Evolutionary conservation across 2,113 vertebrate species (phyloP).

Genomic region (Mastomys coucha): DNA sequence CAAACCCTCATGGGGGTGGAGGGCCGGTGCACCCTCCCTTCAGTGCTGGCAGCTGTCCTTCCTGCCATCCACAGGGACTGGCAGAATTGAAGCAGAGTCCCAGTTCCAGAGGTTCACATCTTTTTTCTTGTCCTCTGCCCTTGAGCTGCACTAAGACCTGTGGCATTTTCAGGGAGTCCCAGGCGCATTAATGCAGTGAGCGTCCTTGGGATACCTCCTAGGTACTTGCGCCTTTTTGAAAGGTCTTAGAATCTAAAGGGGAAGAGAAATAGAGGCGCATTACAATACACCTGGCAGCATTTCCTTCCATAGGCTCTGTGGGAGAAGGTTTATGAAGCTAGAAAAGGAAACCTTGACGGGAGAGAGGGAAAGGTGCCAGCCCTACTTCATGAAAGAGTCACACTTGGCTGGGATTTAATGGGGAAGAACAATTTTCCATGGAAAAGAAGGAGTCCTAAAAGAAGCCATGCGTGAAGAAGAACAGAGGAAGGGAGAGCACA

Average conservation of each 20-base stretch:
- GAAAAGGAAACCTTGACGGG: not conserved
- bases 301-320: not conserved
- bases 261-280: slow-evolving; percentile 10
- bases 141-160: slow-evolving; percentile 49
- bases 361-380: not conserved
- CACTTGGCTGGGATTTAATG: not conserved
- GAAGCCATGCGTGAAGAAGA: not conserved
- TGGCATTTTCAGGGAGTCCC: not conserved
- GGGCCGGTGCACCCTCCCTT: not conserved
- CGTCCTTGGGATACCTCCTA: not conserved
- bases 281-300: not conserved
- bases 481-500: not conserved
- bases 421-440: not conserved
- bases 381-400: not conserved
- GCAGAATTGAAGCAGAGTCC: slow-evolving; percentile 27
- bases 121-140: not conserved
- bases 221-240: not conserved
- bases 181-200: not conserved
- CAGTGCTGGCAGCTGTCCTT: not conserved
- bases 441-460: slow-evolving; percentile 21
- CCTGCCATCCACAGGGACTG: not conserved
- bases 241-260: not conserved
- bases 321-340: not conserved
- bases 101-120: not conserved
- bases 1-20: not conserved